These are phyloP conservation scores for Acestrorhynchus altus DNA, from an alignment of 2,797 vertebrate genomes.

Conservation along the genomic window DNA sequence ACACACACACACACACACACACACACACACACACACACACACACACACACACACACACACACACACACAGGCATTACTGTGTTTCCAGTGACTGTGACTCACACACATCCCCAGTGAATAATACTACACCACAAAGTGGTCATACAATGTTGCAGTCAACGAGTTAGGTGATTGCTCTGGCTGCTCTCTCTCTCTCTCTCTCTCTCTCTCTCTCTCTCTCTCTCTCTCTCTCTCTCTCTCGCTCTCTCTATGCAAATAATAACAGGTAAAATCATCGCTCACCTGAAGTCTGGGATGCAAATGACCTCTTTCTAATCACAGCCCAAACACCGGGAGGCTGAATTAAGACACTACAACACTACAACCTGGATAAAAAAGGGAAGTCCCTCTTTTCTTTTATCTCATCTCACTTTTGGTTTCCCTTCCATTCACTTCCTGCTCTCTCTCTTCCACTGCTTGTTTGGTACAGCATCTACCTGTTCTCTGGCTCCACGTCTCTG, in stretches of 20 bases:
- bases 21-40: conserved; percentile 44
- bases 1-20: too few species aligned
- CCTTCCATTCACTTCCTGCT: neutral
- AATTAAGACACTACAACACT: conserved; percentile 68
- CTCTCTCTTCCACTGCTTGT: neutral
- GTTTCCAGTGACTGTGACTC: conserved; percentile 68
- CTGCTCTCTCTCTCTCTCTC: conserved; percentile 40
- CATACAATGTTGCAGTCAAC: neutral
- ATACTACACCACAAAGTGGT: conserved; percentile 7
- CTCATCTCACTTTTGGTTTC: neutral
- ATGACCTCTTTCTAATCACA: conserved; percentile 72
- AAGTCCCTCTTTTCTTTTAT: neutral
- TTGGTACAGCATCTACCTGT: conserved; percentile 11
- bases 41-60: conserved; percentile 71
- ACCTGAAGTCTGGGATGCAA: conserved; percentile 69
- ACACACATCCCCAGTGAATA: conserved; percentile 56
- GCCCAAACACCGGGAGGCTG: conserved; percentile 75
- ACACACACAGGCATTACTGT: conserved; percentile 65
- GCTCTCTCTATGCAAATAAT: conserved; percentile 51
- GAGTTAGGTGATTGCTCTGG: neutral
- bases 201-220: conserved; percentile 46
- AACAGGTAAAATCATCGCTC: conserved; percentile 64
- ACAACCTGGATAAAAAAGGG: conserved; percentile 14
- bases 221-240: conserved; percentile 51
- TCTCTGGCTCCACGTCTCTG: neutral